Evolutionary conservation across 2,888 invertebrate species (phyloP), one percentile per base, ranked within the genome.

Genomic region (Netelia inedita): DNA sequence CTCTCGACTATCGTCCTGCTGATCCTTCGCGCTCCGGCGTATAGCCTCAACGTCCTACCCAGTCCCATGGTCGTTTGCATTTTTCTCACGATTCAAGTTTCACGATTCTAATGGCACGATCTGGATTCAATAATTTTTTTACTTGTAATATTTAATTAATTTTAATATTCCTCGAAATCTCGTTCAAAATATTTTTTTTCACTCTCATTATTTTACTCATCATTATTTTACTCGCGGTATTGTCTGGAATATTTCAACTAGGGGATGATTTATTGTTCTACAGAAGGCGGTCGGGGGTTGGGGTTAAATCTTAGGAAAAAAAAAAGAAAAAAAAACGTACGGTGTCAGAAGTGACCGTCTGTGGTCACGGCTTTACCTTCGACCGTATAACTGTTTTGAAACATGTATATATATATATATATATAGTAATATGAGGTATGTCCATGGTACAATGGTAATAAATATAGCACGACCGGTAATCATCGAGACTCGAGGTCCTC

Each of bases 21-120:
- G 28, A 46, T 23, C 73, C 72, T 61, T n/a, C 57, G 63, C 14
- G 72, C 3, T n/a, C 61, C 71, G 68, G 63, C 79, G 21, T 80
- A 84, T 46, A 75, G n/a, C 9, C 46, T 68, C 55, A 72, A 61
- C 1, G 75, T 1, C 16, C 61, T 71, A 53, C 43, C 16, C 6
- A 82, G 9, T 16, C 68, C 73, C 68, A 85, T 82, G n/a, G 43
- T 82, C 16, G n/a, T 41, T 53, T 53, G 69, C 66, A 71, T 81
- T 19, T 16, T 63, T 41, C 43, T 11, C 8, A 46, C 28, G 35
- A 19, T 53, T 9, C 6, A 6, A 28, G 23, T 8, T 68, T 16
- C 57, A 61, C n/a, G 35, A 57, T 35, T 53, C 1, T 21, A 28
- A 28, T 5, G 28, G 5, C 65, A 28, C 23, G n/a, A 79, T 59